phyloP scores from a whole-genome alignment of 2,113 vertebrate genomes.

The Gymnogyps californianus region DNA sequence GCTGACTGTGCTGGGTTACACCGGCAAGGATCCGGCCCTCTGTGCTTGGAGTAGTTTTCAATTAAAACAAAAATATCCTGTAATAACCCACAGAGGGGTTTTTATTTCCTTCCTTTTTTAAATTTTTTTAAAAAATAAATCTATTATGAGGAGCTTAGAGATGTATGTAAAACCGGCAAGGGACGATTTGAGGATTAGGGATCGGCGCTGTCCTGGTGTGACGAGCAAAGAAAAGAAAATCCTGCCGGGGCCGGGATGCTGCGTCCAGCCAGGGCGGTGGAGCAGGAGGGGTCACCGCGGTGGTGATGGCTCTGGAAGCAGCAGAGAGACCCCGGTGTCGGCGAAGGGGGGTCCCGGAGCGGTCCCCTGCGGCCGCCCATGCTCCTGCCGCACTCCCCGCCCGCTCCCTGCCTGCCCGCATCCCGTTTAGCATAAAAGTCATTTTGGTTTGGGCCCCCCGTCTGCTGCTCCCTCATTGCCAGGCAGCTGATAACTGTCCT shows the following conservation, averaged over 20 bases:
- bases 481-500: neutral
- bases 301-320: rapidly evolving
- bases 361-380: neutral
- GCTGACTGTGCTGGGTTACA: rapidly evolving
- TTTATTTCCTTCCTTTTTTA: neutral
- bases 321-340: neutral
- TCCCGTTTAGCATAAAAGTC: conserved; percentile 60
- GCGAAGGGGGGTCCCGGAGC: no score
- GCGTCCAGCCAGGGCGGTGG: neutral
- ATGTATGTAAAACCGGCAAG: neutral
- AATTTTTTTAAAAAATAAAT: neutral
- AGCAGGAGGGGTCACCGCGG: neutral
- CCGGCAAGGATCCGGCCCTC: rapidly evolving
- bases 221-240: neutral
- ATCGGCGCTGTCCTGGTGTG: neutral
- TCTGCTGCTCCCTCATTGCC: conserved; percentile 41
- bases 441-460: conserved; percentile 32
- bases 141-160: conserved; percentile 28
- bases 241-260: neutral
- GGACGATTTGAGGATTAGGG: conserved; percentile 28
- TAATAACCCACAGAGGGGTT: neutral
- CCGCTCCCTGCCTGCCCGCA: neutral
- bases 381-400: neutral
- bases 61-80: conserved; percentile 21
- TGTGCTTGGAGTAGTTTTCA: neutral